Base-by-base conservation (phyloP, 2,888 invertebrate species). In the Melinaea marsaeus region DNA sequence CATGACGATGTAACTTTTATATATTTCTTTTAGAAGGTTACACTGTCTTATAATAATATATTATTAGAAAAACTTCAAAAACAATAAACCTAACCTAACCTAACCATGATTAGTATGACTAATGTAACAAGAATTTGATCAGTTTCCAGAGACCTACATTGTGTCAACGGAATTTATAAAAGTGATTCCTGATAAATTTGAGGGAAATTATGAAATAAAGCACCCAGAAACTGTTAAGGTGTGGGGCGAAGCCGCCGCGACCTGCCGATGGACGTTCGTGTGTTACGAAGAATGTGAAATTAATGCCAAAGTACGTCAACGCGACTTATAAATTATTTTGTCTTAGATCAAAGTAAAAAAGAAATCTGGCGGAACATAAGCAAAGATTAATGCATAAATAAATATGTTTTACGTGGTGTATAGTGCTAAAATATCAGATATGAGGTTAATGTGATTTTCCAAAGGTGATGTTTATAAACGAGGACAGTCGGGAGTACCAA, bases 231-330 rank as follows among this genome's bases (percentile, higher is more conserved):
- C 72, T 0, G 75, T 90, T n/a, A 86, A 85, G 69, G 84, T 84
- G 35, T 90, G 90, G 89, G 90, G 90, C 35, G 88, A 88, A 65
- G 86, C 88, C 2, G 74, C 79, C 11, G 88, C 85, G 13, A 85
- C 83, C 0, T 89, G 87, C 67, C 80, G 80, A 0, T 88, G 88
- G 87, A 78, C 75, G 1, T 84, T 77, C 62, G 81, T 81, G 13
- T 85, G 88, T 66, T 90, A 84, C 66, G 86, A 84, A 57, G 81
- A 80, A 62, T 86, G 88, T 60, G 83, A 84, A 74, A 84, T 90
- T 78, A 71, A 78, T 22, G 61, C 83, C 4, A 88, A 81, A 79
- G 90, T 89, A 55, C 68, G 76, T 71, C 56, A 42, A n/a, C 22
- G 22, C 22, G 22, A 22, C 22, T 22, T 22, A 22, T 22, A 1